A percentile compares a stretch with the other conserved stretches of the same genome.
These are phyloP conservation scores for Phaenicophaeus curvirostris DNA, from an alignment of 2,797 vertebrate species.

Conservation along the genomic window DNA sequence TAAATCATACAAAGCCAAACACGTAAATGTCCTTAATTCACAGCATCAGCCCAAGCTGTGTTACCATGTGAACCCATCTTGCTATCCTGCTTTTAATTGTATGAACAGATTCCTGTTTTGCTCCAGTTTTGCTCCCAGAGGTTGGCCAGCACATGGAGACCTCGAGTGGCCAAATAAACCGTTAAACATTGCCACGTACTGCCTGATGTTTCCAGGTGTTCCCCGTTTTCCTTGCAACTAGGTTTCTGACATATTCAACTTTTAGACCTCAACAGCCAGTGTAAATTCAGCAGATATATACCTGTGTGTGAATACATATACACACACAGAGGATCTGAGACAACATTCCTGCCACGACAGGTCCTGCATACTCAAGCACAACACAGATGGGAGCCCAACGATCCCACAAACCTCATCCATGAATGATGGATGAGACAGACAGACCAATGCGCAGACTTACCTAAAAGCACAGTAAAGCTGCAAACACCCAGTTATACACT, in stretches of 20 bases:
- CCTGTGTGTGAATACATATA: background rate
- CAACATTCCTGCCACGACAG: background rate
- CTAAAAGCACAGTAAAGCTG: background rate
- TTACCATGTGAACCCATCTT: background rate
- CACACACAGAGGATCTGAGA: background rate
- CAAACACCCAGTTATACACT: background rate
- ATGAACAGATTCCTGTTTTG: background rate
- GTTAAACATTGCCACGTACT: background rate
- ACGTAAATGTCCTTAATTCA: constrained; percentile 30
- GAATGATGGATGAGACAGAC: background rate
- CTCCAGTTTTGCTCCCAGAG: background rate
- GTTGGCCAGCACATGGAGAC: background rate
- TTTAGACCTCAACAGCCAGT: background rate
- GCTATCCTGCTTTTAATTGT: background rate
- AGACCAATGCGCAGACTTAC: background rate
- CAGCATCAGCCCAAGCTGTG: background rate
- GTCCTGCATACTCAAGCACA: background rate
- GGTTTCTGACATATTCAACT: background rate
- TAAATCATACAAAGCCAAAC: constrained; percentile 45
- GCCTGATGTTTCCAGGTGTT: fast-evolving
- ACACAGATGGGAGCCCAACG: fast-evolving
- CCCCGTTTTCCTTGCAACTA: background rate
- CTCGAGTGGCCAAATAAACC: background rate
- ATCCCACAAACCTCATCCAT: background rate
- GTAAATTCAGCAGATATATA: background rate